Percentiles rank a stretch among this genome's conserved stretches.
phyloP scores from a whole-genome alignment of 2,113 vertebrate genomes.

The Hippocampus abdominalis region DNA sequence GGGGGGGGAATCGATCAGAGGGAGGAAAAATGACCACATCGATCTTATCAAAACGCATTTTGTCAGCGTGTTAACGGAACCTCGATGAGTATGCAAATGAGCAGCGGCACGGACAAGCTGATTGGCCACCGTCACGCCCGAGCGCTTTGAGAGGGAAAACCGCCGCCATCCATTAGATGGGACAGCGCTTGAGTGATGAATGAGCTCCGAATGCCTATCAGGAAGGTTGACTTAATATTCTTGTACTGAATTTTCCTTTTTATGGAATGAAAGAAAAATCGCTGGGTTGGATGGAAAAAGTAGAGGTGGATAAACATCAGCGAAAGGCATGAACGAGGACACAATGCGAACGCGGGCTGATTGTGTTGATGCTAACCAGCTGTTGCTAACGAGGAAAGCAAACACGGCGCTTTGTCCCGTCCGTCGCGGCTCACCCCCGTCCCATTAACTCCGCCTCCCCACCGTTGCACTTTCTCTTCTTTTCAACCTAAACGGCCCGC shows the following conservation, averaged over 20 bases:
- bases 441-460: background rate
- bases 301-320: background rate
- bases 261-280: background rate
- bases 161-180: background rate
- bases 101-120: constrained; percentile 26
- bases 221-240: background rate
- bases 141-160: constrained; percentile 37
- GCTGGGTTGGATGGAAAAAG: background rate
- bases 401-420: constrained; percentile 27
- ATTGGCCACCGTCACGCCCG: constrained; percentile 55
- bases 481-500: constrained; percentile 61
- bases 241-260: background rate
- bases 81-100: constrained; percentile 61
- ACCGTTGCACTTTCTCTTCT: constrained; percentile 5
- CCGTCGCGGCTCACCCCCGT: background rate
- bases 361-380: background rate
- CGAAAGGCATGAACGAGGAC: background rate
- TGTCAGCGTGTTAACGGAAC: constrained; percentile 60
- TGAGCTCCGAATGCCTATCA: background rate
- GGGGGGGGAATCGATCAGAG: constrained; percentile 17
- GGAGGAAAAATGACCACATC: constrained; percentile 43
- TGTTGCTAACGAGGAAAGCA: constrained; percentile 22
- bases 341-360: background rate
- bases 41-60: constrained; percentile 55
- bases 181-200: background rate